Evolutionary conservation across 2,113 vertebrate genomes (phyloP), one percentile per base, ranked within the genome.

Genomic region (Percina caprodes): DNA sequence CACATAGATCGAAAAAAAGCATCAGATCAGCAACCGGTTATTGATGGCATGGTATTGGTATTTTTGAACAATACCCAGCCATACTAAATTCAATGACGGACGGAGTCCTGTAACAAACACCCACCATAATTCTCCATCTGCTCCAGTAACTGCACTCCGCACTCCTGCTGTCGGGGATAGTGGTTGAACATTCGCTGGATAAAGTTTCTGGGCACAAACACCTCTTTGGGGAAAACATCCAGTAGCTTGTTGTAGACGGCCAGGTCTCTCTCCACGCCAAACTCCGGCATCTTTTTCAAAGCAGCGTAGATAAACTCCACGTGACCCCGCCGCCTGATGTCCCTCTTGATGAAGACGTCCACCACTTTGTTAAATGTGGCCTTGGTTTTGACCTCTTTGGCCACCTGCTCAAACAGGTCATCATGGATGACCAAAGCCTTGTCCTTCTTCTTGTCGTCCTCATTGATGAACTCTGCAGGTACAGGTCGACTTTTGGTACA

Each of bases 261-360:
- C 5, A 98, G 74, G 87, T 98, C 97, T 9, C 85, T 85, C 90
- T 97, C 95, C 10, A 98, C 96, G 0, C 96, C 95, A 0, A 95
- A 98, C 61, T 96, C 95, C 0, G 88, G 93, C 97, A 98, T 98
- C 93, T 96, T 96, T 81, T 90, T 94, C 78, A 98, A 87, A 3
- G 97, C 97, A 0, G 96, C 93, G 24, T 98, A 97, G 82, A 98
- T 97, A 42, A 98, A 97, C 88, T 98, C 97, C 30, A 98, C 94
- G 0, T 98, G 97, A 3, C 97, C 97, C 0, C 96, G 94, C 11
- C 95, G 92, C 2, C 95, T 93, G 16, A 96, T 79, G 14, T 95
- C 96, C 9, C 46, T 81, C 73, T 92, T 90, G 35, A 23, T 83
- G 55, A 96, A 98, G 30, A 90, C 52, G 0, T 94, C 93, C 54